Conservation (phyloP, 2,888 invertebrate species). For the Ophioninae sp. region DNA sequence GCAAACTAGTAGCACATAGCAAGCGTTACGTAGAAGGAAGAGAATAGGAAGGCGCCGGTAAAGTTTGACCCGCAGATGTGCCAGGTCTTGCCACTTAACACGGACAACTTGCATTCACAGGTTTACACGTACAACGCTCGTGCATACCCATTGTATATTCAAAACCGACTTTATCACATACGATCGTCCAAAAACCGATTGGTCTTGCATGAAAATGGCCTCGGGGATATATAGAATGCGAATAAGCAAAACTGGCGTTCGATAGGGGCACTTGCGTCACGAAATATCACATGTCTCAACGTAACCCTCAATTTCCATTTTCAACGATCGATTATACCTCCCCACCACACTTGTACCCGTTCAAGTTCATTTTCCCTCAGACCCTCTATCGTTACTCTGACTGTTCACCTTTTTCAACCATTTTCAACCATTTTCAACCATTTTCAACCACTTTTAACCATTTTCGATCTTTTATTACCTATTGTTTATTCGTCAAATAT, state of each 20-base stretch:
- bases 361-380: neutral
- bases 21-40: neutral
- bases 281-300: constrained; percentile 3
- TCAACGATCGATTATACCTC: constrained; percentile 22
- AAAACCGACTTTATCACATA: constrained; percentile 31
- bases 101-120: constrained; percentile 12
- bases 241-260: constrained; percentile 27
- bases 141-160: constrained; percentile 14
- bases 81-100: constrained; percentile 31
- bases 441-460: no score
- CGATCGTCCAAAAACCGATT: constrained; percentile 44
- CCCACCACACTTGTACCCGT: neutral
- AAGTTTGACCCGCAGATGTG: constrained; percentile 46
- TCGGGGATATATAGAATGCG: constrained; percentile 20
- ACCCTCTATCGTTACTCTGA: neutral
- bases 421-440: neutral
- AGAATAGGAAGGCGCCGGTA: neutral
- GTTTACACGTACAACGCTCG: constrained; percentile 17
- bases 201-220: constrained; percentile 36
- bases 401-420: neutral
- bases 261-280: constrained; percentile 39
- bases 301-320: constrained; percentile 35
- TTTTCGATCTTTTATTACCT: neutral
- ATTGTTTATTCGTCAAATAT: neutral
- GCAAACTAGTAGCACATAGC: neutral